phyloP scores from a whole-genome alignment of 2,797 vertebrate species.

The Sebastes matsubarae region DNA sequence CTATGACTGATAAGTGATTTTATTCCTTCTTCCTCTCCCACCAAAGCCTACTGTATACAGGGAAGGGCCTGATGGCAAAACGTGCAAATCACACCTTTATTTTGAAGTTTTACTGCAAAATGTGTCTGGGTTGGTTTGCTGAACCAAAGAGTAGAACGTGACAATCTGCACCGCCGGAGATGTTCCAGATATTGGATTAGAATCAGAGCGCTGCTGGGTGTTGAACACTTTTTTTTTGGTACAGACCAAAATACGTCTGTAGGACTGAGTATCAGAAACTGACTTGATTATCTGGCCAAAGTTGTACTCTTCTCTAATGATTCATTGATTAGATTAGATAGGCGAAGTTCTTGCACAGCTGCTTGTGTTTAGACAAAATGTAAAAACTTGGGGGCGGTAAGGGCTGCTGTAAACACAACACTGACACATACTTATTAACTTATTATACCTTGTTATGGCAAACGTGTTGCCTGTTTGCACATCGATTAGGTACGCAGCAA shows the following conservation, averaged over 20 bases:
- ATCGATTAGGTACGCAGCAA: neutral
- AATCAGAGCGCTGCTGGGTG: neutral
- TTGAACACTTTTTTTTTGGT: neutral
- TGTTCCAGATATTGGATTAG: neutral
- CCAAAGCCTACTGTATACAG: neutral
- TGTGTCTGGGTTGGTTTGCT: neutral
- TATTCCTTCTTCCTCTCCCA: slow-evolving; percentile 29
- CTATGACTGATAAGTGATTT: slow-evolving; percentile 60
- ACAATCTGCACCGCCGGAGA: neutral
- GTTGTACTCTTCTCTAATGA: neutral
- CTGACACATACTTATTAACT: neutral
- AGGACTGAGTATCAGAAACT: neutral
- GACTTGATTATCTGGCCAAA: neutral
- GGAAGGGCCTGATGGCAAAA: neutral
- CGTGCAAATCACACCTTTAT: neutral
- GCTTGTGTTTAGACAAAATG: neutral
- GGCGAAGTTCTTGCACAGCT: neutral
- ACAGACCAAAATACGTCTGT: neutral
- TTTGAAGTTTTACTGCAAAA: neutral
- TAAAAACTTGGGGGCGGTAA: too few species aligned
- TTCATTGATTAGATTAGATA: neutral
- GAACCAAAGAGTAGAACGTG: neutral
- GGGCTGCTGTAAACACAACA: neutral
- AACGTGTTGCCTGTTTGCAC: neutral
- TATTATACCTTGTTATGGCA: too few species aligned